Base-by-base conservation (phyloP, 2,797 vertebrate species). In the Galago senegalensis region DNA sequence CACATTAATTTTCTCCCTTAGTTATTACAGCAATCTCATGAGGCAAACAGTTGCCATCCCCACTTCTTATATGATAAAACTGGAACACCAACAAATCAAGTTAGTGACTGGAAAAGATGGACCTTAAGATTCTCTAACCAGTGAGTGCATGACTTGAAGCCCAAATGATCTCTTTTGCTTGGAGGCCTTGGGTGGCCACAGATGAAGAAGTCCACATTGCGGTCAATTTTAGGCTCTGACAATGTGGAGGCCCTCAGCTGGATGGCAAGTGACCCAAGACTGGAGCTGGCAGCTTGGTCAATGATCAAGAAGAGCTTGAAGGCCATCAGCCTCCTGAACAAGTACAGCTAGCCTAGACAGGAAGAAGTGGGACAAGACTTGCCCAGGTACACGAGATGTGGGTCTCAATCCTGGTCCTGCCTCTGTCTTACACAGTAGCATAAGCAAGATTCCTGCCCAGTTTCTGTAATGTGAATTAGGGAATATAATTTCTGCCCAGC, bases 1-100 rank as follows among this genome's bases (percentile, higher is more conserved):
- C 92, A 90, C 49, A 56, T 90, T 81, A 87, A 93, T 96, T 97
- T 92, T 94, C 89, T 96, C 81, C 87, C 63, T 93, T 70, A 92
- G 84, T 93, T 89, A 90, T 77, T 58, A 56, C 3, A 29, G 93
- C 81, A 75, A 70, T 23, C 56, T 53, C 86, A 86, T 11, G 49
- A 94, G 69, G n/a, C 81, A 85, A 96, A 88, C 49, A 89, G 18
- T 73, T 60, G 81, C 82, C 58, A 82, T 90, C 21, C 5, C n/a
- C 53, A 46, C n/a, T 49, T 93, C 70, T 43, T 69, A 29, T 27
- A 31, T 70, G 82, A 88, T 69, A 89, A 94, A 94, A 91, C 58
- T 75, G 21, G 73, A 61, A 88, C 12, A 65, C 63, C 40, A 82
- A 67, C n/a, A 60, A 92, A 27, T 37, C 4, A 3, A 61, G 43